Evolutionary conservation across 2,113 vertebrate genomes (phyloP).

Genomic region (Narcine bancroftii): DNA sequence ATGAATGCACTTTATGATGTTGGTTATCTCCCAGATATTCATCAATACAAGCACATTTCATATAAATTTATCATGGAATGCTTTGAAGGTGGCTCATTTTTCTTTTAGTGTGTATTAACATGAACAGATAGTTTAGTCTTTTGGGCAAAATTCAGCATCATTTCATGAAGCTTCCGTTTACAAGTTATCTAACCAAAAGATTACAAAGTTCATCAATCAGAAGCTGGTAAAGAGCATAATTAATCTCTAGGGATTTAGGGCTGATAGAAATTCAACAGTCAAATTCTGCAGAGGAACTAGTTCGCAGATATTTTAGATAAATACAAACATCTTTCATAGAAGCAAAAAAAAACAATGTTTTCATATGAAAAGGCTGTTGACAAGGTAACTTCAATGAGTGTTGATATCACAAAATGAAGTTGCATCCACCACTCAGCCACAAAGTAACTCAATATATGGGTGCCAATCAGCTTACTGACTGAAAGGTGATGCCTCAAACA

Average conservation of each 20-base stretch:
- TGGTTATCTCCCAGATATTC: not conserved
- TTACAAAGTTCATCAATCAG: not conserved
- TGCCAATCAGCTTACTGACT: not conserved
- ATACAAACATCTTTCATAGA: not conserved
- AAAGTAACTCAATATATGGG: not conserved
- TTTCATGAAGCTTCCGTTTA: not conserved
- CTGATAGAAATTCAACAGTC: not conserved
- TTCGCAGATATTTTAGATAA: not conserved
- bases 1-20: not conserved
- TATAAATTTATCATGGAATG: not conserved
- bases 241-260: not conserved
- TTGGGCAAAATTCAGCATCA: not conserved
- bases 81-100: not conserved
- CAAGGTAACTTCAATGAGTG: not conserved
- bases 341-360: not conserved
- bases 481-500: not conserved
- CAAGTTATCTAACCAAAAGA: not conserved
- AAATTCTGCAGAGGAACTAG: not conserved
- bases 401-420: constrained; percentile 10
- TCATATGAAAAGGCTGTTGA: not conserved
- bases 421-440: not conserved
- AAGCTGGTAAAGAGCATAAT: not conserved
- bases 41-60: not conserved
- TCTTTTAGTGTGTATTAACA: not conserved
- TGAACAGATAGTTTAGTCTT: not conserved